Conservation (phyloP, 2,113 vertebrate species). For the Eonycteris spelaea region DNA sequence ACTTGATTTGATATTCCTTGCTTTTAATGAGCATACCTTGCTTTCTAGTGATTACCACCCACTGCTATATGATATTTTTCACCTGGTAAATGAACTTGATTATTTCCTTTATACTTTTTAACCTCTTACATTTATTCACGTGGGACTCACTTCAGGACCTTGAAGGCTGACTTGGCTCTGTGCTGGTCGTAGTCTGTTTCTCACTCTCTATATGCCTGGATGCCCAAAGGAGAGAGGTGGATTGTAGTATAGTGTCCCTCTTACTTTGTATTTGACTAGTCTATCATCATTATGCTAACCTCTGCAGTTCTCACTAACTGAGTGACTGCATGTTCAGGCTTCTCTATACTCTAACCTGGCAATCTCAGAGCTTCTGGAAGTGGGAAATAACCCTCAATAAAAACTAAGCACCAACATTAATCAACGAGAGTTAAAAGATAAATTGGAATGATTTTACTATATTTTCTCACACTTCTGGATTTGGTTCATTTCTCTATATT, state of each 20-base stretch:
- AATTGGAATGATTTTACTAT: not conserved
- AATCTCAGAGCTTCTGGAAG: not conserved
- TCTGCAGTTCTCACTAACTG: not conserved
- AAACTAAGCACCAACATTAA: not conserved
- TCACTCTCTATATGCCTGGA: not conserved
- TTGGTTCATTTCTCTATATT: not conserved
- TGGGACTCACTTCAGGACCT: not conserved
- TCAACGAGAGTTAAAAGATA: not conserved
- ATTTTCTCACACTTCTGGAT: not conserved
- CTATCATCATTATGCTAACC: not conserved
- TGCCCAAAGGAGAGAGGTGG: not conserved
- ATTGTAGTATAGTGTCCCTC: not conserved
- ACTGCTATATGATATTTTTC: not conserved
- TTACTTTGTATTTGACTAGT: not conserved
- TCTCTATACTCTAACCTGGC: not conserved
- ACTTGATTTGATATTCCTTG: not conserved
- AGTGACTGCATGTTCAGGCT: not conserved
- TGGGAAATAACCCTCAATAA: not conserved
- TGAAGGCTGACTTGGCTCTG: not conserved
- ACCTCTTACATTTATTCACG: not conserved
- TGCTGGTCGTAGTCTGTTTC: not conserved
- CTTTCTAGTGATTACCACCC: not conserved
- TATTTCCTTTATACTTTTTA: conserved; percentile 10
- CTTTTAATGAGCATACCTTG: not conserved
- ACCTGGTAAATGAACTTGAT: not conserved